Evolutionary conservation across 1,140 invertebrate genomes (phyloP).

Genomic region (Drosophila bifasciata): DNA sequence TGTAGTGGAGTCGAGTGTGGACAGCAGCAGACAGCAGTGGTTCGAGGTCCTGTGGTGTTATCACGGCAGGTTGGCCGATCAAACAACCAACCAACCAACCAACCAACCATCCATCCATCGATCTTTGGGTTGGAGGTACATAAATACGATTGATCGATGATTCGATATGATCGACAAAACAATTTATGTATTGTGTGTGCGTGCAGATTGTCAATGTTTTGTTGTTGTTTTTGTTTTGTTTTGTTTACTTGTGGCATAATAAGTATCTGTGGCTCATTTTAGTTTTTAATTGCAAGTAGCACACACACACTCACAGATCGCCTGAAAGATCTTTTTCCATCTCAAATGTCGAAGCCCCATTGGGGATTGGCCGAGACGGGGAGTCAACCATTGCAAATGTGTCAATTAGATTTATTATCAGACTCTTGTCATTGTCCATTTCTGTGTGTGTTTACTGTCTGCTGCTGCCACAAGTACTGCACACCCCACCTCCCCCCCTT

Average conservation of each 20-base stretch:
- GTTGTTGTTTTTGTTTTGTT: conserved; percentile 35
- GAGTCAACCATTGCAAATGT: conserved; percentile 76
- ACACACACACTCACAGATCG: conserved; percentile 56
- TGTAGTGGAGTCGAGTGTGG: conserved; percentile 57
- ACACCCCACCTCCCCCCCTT: neutral
- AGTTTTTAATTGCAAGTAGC: conserved; percentile 69
- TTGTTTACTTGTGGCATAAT: too few species aligned
- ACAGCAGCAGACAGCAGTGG: conserved; percentile 70
- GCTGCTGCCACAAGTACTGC: neutral
- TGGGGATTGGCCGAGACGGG: conserved; percentile 12
- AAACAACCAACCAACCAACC: conserved; percentile 42
- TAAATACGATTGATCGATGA: conserved; percentile 53
- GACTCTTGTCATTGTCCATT: conserved; percentile 58
- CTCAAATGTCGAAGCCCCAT: conserved; percentile 1
- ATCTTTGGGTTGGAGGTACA: conserved; percentile 11
- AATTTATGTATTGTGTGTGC: conserved; percentile 74
- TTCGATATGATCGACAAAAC: conserved; percentile 73
- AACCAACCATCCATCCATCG: conserved; percentile 46
- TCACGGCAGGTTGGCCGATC: conserved; percentile 55
- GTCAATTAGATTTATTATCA: conserved; percentile 84
- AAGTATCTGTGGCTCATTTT: conserved; percentile 24
- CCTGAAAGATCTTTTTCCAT: neutral
- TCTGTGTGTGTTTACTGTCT: conserved; percentile 43
- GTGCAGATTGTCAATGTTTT: conserved; percentile 70
- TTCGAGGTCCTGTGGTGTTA: conserved; percentile 67